Base-by-base conservation (phyloP, 2,797 vertebrate species). In the Meriones psammophilus region DNA sequence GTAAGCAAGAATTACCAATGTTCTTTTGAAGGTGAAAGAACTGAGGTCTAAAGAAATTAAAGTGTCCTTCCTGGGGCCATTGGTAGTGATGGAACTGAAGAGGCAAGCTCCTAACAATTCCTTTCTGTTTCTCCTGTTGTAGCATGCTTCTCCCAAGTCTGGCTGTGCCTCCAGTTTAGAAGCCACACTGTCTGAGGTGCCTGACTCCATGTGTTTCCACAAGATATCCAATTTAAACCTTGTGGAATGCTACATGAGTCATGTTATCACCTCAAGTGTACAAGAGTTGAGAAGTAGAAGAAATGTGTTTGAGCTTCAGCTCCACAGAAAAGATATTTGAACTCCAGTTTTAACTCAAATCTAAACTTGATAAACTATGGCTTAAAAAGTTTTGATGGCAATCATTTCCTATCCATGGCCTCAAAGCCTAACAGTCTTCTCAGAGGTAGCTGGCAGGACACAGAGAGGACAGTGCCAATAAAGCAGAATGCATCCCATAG, bases 161-260 rank as follows among this genome's bases (percentile, higher is more conserved):
- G 73, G 2, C 13, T 60, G 24, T 76, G 33, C 36, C 33, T 92
- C 87, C 39, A 8, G 2, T 69, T 96, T 36, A 69, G 60, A 91
- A 94, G 39, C 42, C 50, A 83, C 17, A 78, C 60, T 80, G 66
- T 50, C 60, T 58, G 79, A 74, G 56, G 2, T 81, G 12, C 24
- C 74, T 22, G 7, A 58, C 12, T 90, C 54, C 39, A 24, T 33
- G 30, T 46, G 58, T 88, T 88, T 93, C 83, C 66, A 92, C 30
- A n/a, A 28, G 36, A n/a, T 68, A n/a, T 74, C 69, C 73, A 76
- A 80, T 42, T 94, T 92, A 92, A 97, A 69, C n/a, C 12, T 71
- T 18, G 0, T 91, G 69, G 50, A 58, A 42, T 50, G 9, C 68
- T 77, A 36, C 1, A 5, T n/a, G 66, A 76, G 69, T 68, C 39